phyloP scores from a whole-genome alignment of 2,797 vertebrate species.

The Furcifer pardalis region DNA sequence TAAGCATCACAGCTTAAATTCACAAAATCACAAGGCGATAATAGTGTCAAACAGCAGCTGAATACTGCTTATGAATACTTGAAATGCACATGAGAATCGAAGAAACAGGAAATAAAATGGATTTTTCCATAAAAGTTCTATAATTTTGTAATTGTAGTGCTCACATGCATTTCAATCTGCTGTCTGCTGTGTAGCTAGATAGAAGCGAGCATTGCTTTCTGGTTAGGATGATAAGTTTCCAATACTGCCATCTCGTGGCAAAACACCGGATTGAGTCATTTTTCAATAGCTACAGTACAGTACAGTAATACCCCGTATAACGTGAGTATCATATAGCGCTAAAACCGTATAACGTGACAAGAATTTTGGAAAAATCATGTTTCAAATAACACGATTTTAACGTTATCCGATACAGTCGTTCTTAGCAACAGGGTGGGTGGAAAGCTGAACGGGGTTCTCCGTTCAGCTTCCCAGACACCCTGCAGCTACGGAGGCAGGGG shows the following conservation, averaged over 20 bases:
- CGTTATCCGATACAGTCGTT: too few relatives aligned
- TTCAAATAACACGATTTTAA: too few relatives aligned
- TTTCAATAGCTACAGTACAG: background rate
- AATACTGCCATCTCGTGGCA: slow-evolving; percentile 23
- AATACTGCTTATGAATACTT: background rate
- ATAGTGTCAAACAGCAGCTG: background rate
- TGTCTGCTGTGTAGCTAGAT: background rate
- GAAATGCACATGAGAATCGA: background rate
- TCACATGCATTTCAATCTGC: background rate
- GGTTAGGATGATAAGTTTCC: background rate
- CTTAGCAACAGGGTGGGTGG: too few relatives aligned
- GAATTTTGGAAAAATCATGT: too few relatives aligned
- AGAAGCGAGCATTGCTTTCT: background rate
- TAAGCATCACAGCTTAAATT: background rate
- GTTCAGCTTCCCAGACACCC: too few relatives aligned
- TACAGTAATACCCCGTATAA: too few relatives aligned
- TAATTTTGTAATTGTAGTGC: background rate
- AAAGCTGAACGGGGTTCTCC: too few relatives aligned
- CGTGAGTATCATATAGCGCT: too few relatives aligned
- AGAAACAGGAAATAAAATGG: slow-evolving; percentile 6
- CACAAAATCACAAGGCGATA: background rate
- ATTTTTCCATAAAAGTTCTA: slow-evolving; percentile 11
- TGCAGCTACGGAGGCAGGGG: too few relatives aligned
- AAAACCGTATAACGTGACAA: too few relatives aligned
- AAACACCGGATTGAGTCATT: background rate